These are phyloP conservation scores for Oxyura jamaicensis DNA, from an alignment of 2,113 vertebrate genomes.

Conservation along the genomic window DNA sequence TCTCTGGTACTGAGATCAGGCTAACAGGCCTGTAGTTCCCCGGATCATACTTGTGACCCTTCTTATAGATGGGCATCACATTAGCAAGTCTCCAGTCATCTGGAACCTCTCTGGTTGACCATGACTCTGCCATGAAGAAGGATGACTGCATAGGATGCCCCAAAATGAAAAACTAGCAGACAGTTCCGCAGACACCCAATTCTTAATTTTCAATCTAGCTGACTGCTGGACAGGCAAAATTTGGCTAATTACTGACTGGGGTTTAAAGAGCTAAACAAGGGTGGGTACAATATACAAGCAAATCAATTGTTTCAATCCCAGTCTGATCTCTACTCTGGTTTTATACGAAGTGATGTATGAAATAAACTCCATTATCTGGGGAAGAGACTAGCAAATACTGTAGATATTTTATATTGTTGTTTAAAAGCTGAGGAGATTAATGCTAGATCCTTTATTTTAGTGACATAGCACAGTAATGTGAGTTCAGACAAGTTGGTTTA, in stretches of 20 bases:
- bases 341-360: background rate
- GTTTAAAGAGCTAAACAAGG: background rate
- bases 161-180: background rate
- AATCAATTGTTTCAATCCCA: background rate
- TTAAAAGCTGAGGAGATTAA: constrained; percentile 39
- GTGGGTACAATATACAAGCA: background rate
- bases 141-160: background rate
- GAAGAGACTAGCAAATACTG: constrained; percentile 21
- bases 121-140: accelerated
- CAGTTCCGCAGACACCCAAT: background rate
- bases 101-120: too few relatives aligned
- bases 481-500: constrained; percentile 74
- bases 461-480: constrained; percentile 57
- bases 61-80: too few relatives aligned
- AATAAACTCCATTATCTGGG: constrained; percentile 40
- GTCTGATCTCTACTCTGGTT: background rate
- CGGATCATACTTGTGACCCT: too few relatives aligned
- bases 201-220: constrained; percentile 17
- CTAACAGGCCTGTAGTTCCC: too few relatives aligned
- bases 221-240: background rate
- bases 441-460: constrained; percentile 33
- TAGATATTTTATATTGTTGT: constrained; percentile 22
- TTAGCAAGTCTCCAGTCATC: too few relatives aligned
- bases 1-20: too few relatives aligned
- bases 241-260: background rate